Evolutionary conservation across 2,113 vertebrate species (phyloP).

Genomic region (Scatophagus argus): DNA sequence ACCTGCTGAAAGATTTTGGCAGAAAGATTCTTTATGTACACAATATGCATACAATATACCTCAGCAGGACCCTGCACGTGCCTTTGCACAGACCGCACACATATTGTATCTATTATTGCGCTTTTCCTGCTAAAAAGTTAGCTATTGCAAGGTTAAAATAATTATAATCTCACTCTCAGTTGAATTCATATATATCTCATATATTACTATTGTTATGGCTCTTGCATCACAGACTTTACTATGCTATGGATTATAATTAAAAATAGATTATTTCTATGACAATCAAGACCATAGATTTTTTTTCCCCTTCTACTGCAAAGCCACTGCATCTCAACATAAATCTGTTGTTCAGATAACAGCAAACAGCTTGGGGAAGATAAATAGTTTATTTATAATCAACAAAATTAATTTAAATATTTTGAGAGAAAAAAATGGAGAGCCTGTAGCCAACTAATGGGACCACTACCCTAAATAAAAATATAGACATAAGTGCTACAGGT

Average conservation of each 20-base stretch:
- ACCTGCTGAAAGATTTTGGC: slow-evolving; percentile 65
- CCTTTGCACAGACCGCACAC: slow-evolving; percentile 48
- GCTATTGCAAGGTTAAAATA: slow-evolving; percentile 78
- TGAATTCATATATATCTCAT: slow-evolving; percentile 61
- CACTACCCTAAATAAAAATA: slow-evolving; percentile 34
- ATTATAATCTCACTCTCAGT: slow-evolving; percentile 65
- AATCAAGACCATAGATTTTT: slow-evolving; percentile 46
- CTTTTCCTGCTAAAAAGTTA: slow-evolving; percentile 67
- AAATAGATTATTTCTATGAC: slow-evolving; percentile 76
- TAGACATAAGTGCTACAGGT: slow-evolving; percentile 67
- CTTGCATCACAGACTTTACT: slow-evolving; percentile 70
- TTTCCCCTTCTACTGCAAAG: slow-evolving; percentile 3
- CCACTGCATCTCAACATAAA: slow-evolving; percentile 11
- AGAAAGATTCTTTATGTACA: slow-evolving; percentile 70
- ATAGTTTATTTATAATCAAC: slow-evolving; percentile 54
- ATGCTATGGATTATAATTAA: slow-evolving; percentile 70
- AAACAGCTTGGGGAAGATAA: slow-evolving; percentile 57
- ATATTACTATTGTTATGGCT: slow-evolving; percentile 71
- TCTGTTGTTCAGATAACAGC: slow-evolving; percentile 42
- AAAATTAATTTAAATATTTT: slow-evolving; percentile 31
- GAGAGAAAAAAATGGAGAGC: slow-evolving; percentile 22
- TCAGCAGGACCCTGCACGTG: slow-evolving; percentile 47
- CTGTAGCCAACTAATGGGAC: slow-evolving; percentile 58
- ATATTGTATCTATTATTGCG: slow-evolving; percentile 68
- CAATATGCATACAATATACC: slow-evolving; percentile 44